These are phyloP conservation scores for Aphidoletes aphidimyza DNA, from an alignment of 2,888 invertebrate genomes.

Conservation along the genomic window DNA sequence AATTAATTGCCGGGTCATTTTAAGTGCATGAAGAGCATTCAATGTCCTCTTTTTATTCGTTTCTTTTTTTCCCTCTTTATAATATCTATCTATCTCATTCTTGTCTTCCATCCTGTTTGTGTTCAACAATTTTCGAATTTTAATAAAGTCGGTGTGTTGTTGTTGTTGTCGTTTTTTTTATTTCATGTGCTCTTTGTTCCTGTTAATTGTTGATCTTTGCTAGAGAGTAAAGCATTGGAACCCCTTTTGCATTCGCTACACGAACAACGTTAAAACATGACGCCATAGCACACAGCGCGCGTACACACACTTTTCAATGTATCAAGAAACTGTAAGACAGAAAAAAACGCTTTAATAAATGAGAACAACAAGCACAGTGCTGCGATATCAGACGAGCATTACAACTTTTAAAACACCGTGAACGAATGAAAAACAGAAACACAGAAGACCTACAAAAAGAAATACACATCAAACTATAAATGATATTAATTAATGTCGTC, in stretches of 20 bases:
- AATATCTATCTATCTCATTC: not conserved
- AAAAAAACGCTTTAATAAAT: not conserved
- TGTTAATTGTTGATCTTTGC: slow-evolving; percentile 15
- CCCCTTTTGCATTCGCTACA: not conserved
- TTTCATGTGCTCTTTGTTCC: not conserved
- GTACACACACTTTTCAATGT: too few relatives aligned
- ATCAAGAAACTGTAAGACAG: slow-evolving; percentile 23
- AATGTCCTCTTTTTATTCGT: not conserved
- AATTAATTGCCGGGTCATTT: slow-evolving; percentile 50
- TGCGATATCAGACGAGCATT: not conserved
- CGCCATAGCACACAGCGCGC: not conserved
- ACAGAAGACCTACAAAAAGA: not conserved
- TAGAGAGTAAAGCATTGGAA: too few relatives aligned
- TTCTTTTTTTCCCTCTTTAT: not conserved
- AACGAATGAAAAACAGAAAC: not conserved
- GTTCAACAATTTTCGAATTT: not conserved
- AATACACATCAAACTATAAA: not conserved
- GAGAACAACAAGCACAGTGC: not conserved
- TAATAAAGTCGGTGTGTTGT: not conserved
- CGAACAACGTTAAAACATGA: not conserved
- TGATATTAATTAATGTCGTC: slow-evolving; percentile 44
- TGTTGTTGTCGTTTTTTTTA: too few relatives aligned
- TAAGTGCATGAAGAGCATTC: not conserved
- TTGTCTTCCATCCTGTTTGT: not conserved
- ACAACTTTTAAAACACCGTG: not conserved